Evolutionary conservation across 1,140 invertebrate genomes (phyloP).

Genomic region (Phthorimaea operculella): DNA sequence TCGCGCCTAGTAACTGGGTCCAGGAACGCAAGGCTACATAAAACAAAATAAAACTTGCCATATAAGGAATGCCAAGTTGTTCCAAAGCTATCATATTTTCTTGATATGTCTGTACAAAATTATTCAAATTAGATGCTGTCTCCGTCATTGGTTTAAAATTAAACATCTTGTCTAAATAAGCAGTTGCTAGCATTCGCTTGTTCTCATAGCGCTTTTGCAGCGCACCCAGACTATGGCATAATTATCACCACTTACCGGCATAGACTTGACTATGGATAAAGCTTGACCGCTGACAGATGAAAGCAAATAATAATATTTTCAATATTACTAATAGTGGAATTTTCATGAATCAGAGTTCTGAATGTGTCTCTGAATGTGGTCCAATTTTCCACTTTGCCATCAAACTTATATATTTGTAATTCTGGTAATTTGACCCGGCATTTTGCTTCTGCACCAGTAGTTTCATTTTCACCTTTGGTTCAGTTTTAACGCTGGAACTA

Average conservation of each 20-base stretch:
- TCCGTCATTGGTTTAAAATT: not conserved
- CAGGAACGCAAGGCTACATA: not conserved
- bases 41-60: not conserved
- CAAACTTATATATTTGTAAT: not conserved
- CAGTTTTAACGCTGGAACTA: too few relatives aligned
- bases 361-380: not conserved
- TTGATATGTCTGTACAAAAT: not conserved
- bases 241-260: not conserved
- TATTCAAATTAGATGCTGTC: not conserved
- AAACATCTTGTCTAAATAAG: not conserved
- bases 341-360: not conserved
- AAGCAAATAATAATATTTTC: conserved; percentile 1
- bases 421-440: not conserved
- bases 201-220: not conserved
- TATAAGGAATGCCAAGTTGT: not conserved
- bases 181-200: not conserved
- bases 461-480: too few relatives aligned
- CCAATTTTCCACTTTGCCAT: not conserved
- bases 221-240: not conserved
- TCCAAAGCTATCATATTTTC: not conserved
- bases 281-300: not conserved
- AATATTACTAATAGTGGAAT: not conserved
- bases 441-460: too few relatives aligned
- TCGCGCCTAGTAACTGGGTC: not conserved
- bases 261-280: not conserved